Evolutionary conservation across 2,113 vertebrate genomes (phyloP), one percentile per base, ranked within the genome.

Genomic region (Todiramphus saurophagus): DNA sequence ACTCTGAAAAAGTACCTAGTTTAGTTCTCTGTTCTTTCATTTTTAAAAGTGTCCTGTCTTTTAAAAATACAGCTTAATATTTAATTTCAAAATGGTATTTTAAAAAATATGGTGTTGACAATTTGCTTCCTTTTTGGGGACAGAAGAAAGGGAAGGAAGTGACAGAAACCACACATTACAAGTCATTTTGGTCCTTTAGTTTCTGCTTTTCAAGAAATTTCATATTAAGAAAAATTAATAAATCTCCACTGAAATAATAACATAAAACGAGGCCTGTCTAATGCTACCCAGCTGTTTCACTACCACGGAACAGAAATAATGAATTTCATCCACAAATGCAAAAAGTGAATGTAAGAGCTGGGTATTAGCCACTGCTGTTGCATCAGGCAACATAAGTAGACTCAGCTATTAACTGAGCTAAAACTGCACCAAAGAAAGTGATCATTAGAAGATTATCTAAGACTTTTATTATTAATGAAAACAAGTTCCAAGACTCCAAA

Each of bases 41-140:
- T 92, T 95, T 96, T 94, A 95, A 95, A 94, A 50, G 37, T 60
- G 13, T 51, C 39, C 51, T 51, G 55, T 85, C 81, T 89, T 63
- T 75, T 91, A 68, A 76, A 94, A 95, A 73, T 9, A 9, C 39
- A 87, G 11, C 33, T 96, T 74, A 93, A 89, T 97, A 84, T 93
- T 97, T 94, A 84, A 94, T 95, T 91, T 93, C 58, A 93, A 94
- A 93, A 94, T 85, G 70, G 28, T 11, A 48, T 79, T 91, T 97
- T 58, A 96, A 93, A 95, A 87, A 87, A 87, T 89, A 91, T 93
- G 66, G 48, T 84, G 66, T 93, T 97, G 95, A 94, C 77, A 87
- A 43, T 94, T 95, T 93, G 24, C 93, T 96, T 91, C 94, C 53
- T 94, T 94, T 89, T 66, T 16, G 24, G 53, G 66, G 46, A 1